Evolutionary conservation across 1,140 invertebrate genomes (phyloP).

Genomic region (Panagrolaimus sp.): DNA sequence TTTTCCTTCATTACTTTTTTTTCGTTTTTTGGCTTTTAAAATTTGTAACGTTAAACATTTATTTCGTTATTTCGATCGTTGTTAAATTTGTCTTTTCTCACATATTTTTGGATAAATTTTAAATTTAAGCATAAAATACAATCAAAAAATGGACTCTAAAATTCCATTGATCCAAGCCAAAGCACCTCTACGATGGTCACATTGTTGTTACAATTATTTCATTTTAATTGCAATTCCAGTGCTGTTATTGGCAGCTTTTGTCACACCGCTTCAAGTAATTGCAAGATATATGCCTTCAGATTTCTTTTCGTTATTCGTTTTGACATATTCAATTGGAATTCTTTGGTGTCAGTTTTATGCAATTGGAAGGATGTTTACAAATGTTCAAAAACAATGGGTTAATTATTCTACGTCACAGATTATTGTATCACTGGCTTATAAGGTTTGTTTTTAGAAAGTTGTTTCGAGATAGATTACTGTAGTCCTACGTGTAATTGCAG

Average conservation of each 20-base stretch:
- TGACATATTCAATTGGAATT: constrained; percentile 1
- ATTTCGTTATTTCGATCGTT: no score
- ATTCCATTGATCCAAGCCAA: no score
- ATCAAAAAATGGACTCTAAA: no score
- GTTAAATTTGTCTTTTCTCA: no score
- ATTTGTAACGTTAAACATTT: no score
- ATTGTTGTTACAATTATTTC: background rate
- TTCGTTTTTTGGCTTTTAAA: no score
- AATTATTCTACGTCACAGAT: no score
- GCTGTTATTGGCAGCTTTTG: background rate
- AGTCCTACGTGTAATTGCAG: no score
- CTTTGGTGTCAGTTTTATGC: background rate
- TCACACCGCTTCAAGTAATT: background rate
- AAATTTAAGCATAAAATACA: no score
- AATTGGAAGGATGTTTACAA: background rate
- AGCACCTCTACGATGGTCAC: no score
- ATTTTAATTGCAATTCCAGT: background rate
- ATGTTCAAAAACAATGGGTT: background rate
- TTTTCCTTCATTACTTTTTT: no score
- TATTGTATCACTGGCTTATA: background rate
- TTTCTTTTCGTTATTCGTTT: background rate
- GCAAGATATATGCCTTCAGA: background rate
- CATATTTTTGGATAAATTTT: no score
- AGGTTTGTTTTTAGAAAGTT: background rate
- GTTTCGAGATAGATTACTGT: background rate